Base-by-base conservation (phyloP, 2,888 invertebrate genomes). In the Brassicogethes aeneus region DNA sequence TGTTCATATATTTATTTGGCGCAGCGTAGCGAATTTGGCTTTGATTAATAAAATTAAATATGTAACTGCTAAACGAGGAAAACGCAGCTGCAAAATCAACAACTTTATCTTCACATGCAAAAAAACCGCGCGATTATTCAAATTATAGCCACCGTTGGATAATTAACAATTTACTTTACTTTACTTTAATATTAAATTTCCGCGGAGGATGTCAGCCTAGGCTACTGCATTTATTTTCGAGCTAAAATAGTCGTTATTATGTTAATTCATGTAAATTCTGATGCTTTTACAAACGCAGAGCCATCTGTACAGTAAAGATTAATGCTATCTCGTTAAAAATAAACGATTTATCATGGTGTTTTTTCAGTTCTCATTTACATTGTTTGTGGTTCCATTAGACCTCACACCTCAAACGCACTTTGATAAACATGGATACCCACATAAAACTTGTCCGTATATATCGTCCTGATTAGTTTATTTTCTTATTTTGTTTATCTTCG, bases 291-390 rank as follows among this genome's bases (percentile, higher is more conserved):
- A 46, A 46, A 44, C 44, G 44, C 40, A 38, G 38, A 40, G 42
- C 40, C 44, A 46, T 44, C 44, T 46, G 44, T 46, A 46, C 40
- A 35, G 37, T 40, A 14, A 36, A 46, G 44, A 46, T 46, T 44
- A 46, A 46, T 40, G 46, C 36, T 36, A 44, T 44, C 44, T 44
- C 42, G 44, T 44, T 44, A 46, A 46, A 46, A 43, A 38, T 33
- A 36, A 36, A 37, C 45, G 41, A 45, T 43, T 45, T 45, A 45
- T 45, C 23, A 7, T 10, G 23, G 23, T 23, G 23, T 23, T 23
- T 23, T 23, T 23, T 23, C 23, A 23, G 23, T 23, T 23, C 23
- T 23, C 23, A 23, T 23, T 23, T 23, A 23, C 23, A 23, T 23
- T 23, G 23, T 23, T 10, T 5, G 5, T 23, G 23, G 23, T 23